Conservation (phyloP, 2,113 vertebrate species). For the Pungitius pungitius region DNA sequence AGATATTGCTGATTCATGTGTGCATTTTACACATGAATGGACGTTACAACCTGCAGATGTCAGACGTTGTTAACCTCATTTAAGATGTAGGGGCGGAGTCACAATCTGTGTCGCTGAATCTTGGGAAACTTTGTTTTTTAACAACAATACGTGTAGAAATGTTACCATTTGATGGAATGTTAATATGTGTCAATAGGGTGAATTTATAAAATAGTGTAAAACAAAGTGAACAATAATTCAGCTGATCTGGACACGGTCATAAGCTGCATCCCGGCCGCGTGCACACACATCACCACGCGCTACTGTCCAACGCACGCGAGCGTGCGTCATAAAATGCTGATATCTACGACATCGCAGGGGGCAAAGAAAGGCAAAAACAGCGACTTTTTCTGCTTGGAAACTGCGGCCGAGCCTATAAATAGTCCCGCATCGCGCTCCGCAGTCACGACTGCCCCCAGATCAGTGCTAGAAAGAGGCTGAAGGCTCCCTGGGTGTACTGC, state of each 20-base stretch:
- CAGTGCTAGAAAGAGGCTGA: slow-evolving; percentile 27
- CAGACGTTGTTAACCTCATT: background rate
- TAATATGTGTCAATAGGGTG: background rate
- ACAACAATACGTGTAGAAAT: background rate
- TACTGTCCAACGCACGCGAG: background rate
- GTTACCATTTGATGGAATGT: background rate
- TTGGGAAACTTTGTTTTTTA: background rate
- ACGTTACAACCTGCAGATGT: background rate
- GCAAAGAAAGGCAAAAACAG: slow-evolving; percentile 16
- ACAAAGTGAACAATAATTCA: background rate
- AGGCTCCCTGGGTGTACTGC: slow-evolving; percentile 49
- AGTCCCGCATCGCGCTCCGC: slow-evolving; percentile 60
- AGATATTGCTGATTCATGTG: background rate
- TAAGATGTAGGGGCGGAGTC: background rate
- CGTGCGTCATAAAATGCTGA: slow-evolving; percentile 10
- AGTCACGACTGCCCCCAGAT: slow-evolving; percentile 67
- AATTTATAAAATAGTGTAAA: background rate
- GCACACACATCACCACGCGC: background rate
- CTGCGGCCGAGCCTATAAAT: slow-evolving; percentile 68
- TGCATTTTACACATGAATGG: background rate
- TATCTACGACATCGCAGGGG: background rate
- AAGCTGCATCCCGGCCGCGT: background rate
- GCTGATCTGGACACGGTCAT: background rate
- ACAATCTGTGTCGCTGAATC: too few species aligned
- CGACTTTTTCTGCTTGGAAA: slow-evolving; percentile 52